Evolutionary conservation across 2,113 vertebrate species (phyloP).

Genomic region (Antechinus flavipes): DNA sequence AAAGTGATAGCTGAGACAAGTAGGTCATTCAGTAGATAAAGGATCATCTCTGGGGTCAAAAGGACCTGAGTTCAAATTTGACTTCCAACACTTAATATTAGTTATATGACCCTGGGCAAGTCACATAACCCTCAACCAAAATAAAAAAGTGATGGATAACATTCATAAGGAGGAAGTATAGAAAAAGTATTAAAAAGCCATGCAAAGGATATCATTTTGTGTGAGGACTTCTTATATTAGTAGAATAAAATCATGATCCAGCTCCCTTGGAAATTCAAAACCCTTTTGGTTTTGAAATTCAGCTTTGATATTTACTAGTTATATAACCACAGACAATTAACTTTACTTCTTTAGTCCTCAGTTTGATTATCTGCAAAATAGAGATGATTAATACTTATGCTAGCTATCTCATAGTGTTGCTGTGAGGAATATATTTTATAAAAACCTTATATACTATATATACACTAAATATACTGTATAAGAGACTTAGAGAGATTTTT

Average conservation of each 20-base stretch:
- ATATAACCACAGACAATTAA: neutral
- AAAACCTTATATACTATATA: neutral
- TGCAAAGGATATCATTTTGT: neutral
- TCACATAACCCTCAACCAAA: no score
- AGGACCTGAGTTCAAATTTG: no score
- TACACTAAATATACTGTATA: neutral
- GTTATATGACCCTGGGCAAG: no score
- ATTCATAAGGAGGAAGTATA: neutral
- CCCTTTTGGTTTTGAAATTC: neutral
- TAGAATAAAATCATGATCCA: neutral
- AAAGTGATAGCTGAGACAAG: neutral
- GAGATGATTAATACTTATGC: neutral
- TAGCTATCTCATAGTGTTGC: neutral
- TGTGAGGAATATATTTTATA: neutral
- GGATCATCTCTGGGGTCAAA: no score
- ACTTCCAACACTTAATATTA: no score
- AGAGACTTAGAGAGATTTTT: neutral
- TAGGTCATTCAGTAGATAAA: no score
- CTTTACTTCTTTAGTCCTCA: neutral
- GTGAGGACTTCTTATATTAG: neutral
- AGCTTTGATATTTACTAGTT: neutral
- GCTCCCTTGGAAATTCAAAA: neutral
- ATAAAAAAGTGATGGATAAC: neutral
- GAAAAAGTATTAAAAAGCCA: neutral
- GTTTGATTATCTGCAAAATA: conserved; percentile 22